Evolutionary conservation across 2,888 invertebrate genomes (phyloP).

Genomic region (Byasa hedistus): DNA sequence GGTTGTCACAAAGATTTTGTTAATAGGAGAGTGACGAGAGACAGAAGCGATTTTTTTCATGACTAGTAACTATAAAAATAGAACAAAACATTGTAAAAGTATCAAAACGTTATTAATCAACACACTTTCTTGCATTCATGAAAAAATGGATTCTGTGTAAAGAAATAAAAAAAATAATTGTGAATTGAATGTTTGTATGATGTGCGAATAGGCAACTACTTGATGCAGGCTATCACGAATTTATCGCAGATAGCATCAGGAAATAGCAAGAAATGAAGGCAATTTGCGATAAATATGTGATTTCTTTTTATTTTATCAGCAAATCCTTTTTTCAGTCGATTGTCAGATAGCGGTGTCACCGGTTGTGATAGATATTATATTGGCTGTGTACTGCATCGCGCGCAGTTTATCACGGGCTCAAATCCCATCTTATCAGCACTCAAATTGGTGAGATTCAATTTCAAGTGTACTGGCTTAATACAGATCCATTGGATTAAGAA

Average conservation of each 20-base stretch:
- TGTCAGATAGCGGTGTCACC: constrained; percentile 60
- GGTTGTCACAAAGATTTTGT: too few relatives aligned
- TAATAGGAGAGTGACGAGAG: too few relatives aligned
- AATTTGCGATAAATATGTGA: constrained; percentile 73
- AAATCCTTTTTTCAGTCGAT: constrained; percentile 75
- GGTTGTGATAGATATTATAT: constrained; percentile 56
- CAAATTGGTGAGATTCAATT: constrained; percentile 42
- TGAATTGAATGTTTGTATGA: not conserved
- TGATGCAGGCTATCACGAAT: constrained; percentile 46
- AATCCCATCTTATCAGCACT: constrained; percentile 48
- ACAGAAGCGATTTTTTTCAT: too few relatives aligned
- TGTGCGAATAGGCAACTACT: constrained; percentile 44
- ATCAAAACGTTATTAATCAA: too few relatives aligned
- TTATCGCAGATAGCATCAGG: constrained; percentile 61
- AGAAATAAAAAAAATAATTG: not conserved
- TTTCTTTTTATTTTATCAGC: constrained; percentile 64
- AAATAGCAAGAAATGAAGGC: constrained; percentile 65
- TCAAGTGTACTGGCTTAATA: constrained; percentile 26
- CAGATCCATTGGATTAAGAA: not conserved
- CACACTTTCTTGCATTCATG: too few relatives aligned
- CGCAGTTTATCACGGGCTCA: constrained; percentile 34
- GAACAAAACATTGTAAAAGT: too few relatives aligned
- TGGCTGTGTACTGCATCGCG: constrained; percentile 23
- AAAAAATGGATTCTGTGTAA: not conserved
- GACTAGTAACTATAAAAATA: too few relatives aligned